These are phyloP conservation scores for Porites lobata DNA, from an alignment of 92 coral and sea anemone genomes.

Conservation along the genomic window DNA sequence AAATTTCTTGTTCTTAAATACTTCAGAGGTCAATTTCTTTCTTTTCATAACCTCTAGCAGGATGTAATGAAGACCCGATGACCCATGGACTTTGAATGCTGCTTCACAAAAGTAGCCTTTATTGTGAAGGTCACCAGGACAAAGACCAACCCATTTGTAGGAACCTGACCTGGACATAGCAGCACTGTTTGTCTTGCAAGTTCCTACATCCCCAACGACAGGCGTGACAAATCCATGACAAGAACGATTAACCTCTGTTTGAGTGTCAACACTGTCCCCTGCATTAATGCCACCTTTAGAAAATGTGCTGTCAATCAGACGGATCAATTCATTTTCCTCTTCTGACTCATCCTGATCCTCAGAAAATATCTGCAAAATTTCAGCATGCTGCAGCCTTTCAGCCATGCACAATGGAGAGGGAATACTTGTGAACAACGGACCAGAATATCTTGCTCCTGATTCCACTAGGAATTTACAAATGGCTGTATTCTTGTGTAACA, in stretches of 20 bases:
- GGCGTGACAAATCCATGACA: slow-evolving; percentile 27
- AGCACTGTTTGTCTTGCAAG: slow-evolving; percentile 55
- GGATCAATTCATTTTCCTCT: slow-evolving; percentile 25
- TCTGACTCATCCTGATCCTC: slow-evolving; percentile 43
- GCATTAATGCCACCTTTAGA: neutral
- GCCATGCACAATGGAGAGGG: slow-evolving; percentile 42
- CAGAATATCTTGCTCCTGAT: too few relatives aligned
- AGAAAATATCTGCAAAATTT: neutral
- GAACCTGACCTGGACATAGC: slow-evolving; percentile 43
- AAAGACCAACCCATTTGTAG: slow-evolving; percentile 25
- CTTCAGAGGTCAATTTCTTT: slow-evolving; percentile 47
- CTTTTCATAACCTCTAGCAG: slow-evolving; percentile 53
- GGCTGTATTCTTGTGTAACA: too few relatives aligned
- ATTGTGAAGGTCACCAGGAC: slow-evolving; percentile 54
- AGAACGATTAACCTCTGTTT: slow-evolving; percentile 9
- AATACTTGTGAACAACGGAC: slow-evolving; percentile 39
- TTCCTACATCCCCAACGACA: slow-evolving; percentile 41
- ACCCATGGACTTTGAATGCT: slow-evolving; percentile 54
- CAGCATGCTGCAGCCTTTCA: slow-evolving; percentile 4
- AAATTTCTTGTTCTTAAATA: slow-evolving; percentile 61
- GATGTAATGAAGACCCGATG: slow-evolving; percentile 52
- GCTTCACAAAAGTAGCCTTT: slow-evolving; percentile 72
- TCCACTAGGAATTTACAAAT: too few relatives aligned
- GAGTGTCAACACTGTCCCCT: neutral
- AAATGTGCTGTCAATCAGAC: slow-evolving; percentile 26